These are phyloP conservation scores for Drosophila oshimai DNA, from an alignment of 1,140 invertebrate genomes.

Conservation along the genomic window DNA sequence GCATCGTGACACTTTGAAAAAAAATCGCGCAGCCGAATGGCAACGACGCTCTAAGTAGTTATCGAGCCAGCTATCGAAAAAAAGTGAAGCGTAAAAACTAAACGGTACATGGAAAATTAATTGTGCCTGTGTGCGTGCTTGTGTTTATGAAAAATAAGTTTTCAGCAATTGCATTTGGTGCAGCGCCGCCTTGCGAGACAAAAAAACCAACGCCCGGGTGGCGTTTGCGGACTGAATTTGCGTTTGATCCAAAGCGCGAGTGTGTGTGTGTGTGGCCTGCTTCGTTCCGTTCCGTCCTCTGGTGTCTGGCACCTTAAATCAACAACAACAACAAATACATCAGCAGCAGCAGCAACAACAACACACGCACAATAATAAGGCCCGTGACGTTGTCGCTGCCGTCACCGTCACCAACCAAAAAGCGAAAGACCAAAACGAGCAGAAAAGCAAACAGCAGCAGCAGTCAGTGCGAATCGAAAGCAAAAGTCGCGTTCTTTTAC, in stretches of 20 bases:
- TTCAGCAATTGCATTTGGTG: conserved; percentile 42
- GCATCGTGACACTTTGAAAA: not conserved
- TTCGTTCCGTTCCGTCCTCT: conserved; percentile 40
- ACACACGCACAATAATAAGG: conserved; percentile 69
- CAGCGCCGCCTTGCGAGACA: conserved; percentile 22
- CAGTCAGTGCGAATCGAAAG: conserved; percentile 22
- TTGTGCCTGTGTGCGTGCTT: conserved; percentile 46
- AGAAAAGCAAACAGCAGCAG: conserved; percentile 35
- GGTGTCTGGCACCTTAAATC: conserved; percentile 42
- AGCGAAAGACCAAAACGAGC: conserved; percentile 55
- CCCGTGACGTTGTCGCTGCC: conserved; percentile 71
- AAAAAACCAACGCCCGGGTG: conserved; percentile 23
- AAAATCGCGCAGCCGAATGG: not conserved
- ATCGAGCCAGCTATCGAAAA: conserved; percentile 40
- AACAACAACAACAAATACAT: conserved; percentile 35
- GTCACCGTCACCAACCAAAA: conserved; percentile 64
- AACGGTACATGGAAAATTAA: conserved; percentile 61
- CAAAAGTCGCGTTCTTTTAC: conserved; percentile 49
- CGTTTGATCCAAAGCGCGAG: conserved; percentile 25
- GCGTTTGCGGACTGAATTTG: conserved; percentile 28
- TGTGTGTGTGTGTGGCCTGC: conserved; percentile 9
- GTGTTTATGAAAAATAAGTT: conserved; percentile 62
- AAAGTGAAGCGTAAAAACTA: conserved; percentile 73
- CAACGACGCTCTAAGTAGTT: not conserved
- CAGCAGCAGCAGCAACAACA: conserved; percentile 15